Percentiles rank a stretch among this genome's conserved stretches.
Evolutionary conservation across 2,113 vertebrate species (phyloP).

Genomic region (Bothrops jararaca): DNA sequence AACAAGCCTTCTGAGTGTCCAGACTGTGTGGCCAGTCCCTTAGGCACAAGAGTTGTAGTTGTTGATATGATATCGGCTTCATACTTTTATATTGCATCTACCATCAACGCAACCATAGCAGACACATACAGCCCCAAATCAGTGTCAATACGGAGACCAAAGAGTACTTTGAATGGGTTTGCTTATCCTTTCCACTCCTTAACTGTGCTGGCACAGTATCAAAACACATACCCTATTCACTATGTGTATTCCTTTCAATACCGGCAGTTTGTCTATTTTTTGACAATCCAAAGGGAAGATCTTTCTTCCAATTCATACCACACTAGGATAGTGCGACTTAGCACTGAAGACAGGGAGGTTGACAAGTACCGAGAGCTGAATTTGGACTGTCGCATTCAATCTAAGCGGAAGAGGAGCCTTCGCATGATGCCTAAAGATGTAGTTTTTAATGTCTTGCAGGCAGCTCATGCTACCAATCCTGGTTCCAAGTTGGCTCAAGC

Average conservation of each 20-base stretch:
- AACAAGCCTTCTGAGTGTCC: slow-evolving; percentile 79
- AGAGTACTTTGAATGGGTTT: slow-evolving; percentile 83
- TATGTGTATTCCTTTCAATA: slow-evolving; percentile 86
- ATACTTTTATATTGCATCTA: slow-evolving; percentile 85
- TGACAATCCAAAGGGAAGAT: slow-evolving; percentile 81
- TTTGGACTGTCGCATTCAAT: slow-evolving; percentile 84
- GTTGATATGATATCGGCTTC: slow-evolving; percentile 75
- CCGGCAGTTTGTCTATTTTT: slow-evolving; percentile 83
- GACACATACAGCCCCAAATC: slow-evolving; percentile 81
- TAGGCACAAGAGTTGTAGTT: slow-evolving; percentile 84
- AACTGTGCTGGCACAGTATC: slow-evolving; percentile 77
- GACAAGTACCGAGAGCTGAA: slow-evolving; percentile 84
- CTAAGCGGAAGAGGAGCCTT: slow-evolving; percentile 71
- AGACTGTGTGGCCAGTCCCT: slow-evolving; percentile 87
- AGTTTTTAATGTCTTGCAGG: slow-evolving; percentile 83
- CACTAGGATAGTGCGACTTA: slow-evolving; percentile 81
- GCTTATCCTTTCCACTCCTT: slow-evolving; percentile 70
- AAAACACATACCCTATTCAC: slow-evolving; percentile 76
- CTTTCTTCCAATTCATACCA: slow-evolving; percentile 62
- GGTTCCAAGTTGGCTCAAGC: slow-evolving; percentile 79
- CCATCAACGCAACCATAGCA: slow-evolving; percentile 76
- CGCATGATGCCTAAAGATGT: slow-evolving; percentile 53
- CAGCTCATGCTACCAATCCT: slow-evolving; percentile 79
- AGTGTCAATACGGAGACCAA: slow-evolving; percentile 81
- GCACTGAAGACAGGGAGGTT: slow-evolving; percentile 70